phyloP scores from a whole-genome alignment of 1,140 invertebrate genomes.

The Proales similis region DNA sequence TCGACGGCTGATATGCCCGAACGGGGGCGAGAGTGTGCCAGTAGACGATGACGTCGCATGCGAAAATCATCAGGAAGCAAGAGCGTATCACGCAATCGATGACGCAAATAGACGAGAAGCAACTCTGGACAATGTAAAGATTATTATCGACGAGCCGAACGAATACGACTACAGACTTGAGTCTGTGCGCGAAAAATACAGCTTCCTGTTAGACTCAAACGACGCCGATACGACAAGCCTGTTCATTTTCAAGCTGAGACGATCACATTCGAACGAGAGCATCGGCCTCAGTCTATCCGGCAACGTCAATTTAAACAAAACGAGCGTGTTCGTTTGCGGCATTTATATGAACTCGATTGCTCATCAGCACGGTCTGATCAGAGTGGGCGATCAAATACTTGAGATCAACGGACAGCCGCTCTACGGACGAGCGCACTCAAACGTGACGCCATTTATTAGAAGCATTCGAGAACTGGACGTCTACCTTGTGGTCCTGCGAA shows the following conservation, averaged over 20 bases:
- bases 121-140: conserved; percentile 44
- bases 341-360: conserved; percentile 79
- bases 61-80: conserved; percentile 6
- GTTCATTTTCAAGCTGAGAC: conserved; percentile 11
- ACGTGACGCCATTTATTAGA: conserved; percentile 90
- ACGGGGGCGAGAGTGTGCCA: conserved; percentile 1
- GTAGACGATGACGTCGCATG: not conserved
- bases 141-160: conserved; percentile 17
- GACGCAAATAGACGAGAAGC: not conserved
- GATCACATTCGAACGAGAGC: conserved; percentile 48
- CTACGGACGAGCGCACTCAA: conserved; percentile 86
- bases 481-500: conserved; percentile 72
- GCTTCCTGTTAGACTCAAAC: conserved; percentile 55
- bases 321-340: conserved; percentile 91
- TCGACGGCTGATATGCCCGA: conserved; percentile 68
- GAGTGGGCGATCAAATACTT: conserved; percentile 87
- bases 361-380: conserved; percentile 65
- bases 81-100: not conserved
- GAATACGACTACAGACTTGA: conserved; percentile 14
- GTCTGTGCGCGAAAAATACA: conserved; percentile 17
- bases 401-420: conserved; percentile 90
- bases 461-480: conserved; percentile 69
- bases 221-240: conserved; percentile 42
- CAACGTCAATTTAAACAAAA: conserved; percentile 82
- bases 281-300: conserved; percentile 86